Evolutionary conservation across 2,888 invertebrate genomes (phyloP).

Genomic region (Lasioglossum figueresi): DNA sequence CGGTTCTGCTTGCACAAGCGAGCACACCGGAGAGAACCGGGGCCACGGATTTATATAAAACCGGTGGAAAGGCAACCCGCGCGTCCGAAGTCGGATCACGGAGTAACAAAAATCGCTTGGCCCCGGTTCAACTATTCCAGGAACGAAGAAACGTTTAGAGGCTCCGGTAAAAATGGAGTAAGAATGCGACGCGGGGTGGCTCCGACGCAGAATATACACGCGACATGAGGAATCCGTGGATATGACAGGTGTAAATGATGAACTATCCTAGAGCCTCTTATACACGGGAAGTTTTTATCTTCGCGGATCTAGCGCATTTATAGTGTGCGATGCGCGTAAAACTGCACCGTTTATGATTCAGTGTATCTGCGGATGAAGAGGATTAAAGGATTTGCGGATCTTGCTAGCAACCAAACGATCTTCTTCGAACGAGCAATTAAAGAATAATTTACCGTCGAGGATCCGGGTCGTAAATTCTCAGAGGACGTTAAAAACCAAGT

Average conservation of each 20-base stretch:
- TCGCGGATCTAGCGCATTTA: background rate
- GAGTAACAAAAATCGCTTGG: constrained; percentile 43
- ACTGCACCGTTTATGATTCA: background rate
- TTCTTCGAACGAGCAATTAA: background rate
- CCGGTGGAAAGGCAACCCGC: constrained; percentile 1
- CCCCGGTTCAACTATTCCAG: constrained; percentile 48
- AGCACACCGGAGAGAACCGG: background rate
- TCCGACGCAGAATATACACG: constrained; percentile 42
- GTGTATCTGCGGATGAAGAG: background rate
- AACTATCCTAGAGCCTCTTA: background rate
- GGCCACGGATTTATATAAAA: constrained; percentile 32
- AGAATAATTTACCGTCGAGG: background rate
- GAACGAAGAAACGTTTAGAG: constrained; percentile 60
- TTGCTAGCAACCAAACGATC: background rate
- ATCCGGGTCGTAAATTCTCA: background rate
- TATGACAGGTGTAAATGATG: constrained; percentile 45
- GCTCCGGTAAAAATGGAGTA: constrained; percentile 50
- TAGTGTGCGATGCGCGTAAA: background rate
- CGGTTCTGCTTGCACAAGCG: background rate
- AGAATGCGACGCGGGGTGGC: constrained; percentile 48
- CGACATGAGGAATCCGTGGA: constrained; percentile 25
- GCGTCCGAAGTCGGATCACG: background rate
- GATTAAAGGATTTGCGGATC: background rate
- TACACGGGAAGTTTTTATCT: background rate
- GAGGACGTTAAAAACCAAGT: background rate